Evolutionary conservation across 2,797 vertebrate species (phyloP).

Genomic region (Myotis daubentonii): DNA sequence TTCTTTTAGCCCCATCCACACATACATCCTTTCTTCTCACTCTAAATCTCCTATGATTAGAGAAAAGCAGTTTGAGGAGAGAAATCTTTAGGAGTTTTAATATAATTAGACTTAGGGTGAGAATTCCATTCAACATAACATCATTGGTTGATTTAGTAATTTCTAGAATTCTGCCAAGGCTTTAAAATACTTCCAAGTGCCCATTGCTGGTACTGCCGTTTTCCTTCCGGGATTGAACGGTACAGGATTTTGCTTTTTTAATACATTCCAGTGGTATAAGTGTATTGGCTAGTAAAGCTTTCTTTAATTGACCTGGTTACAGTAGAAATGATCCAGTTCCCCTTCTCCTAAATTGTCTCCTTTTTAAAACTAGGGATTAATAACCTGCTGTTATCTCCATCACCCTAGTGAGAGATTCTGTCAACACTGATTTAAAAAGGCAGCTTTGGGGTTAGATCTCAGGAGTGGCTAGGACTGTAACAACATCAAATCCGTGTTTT

Average conservation of each 20-base stretch:
- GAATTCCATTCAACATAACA: background rate
- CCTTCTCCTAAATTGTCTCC: background rate
- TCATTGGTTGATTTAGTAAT: background rate
- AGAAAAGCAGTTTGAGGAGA: background rate
- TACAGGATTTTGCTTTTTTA: background rate
- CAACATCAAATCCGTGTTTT: background rate
- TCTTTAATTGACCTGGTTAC: slow-evolving; percentile 2
- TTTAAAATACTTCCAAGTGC: background rate
- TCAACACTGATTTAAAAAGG: background rate
- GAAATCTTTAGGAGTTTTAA: background rate
- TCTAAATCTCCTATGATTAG: background rate
- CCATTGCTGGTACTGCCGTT: background rate
- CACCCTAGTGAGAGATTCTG: background rate
- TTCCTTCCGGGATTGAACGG: slow-evolving; percentile 8
- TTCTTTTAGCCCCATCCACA: background rate
- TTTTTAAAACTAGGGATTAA: background rate
- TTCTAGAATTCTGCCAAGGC: slow-evolving; percentile 53
- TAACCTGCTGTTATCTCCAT: background rate
- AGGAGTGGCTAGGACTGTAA: background rate
- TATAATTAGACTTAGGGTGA: background rate
- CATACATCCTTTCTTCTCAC: background rate
- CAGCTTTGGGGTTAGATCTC: background rate
- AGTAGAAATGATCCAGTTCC: background rate
- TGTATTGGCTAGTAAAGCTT: background rate
- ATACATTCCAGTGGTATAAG: slow-evolving; percentile 36